A percentile compares a stretch with the other conserved stretches of the same genome.
These are phyloP conservation scores for Crenuchus spilurus DNA, from an alignment of 2,797 vertebrate genomes.

Conservation along the genomic window DNA sequence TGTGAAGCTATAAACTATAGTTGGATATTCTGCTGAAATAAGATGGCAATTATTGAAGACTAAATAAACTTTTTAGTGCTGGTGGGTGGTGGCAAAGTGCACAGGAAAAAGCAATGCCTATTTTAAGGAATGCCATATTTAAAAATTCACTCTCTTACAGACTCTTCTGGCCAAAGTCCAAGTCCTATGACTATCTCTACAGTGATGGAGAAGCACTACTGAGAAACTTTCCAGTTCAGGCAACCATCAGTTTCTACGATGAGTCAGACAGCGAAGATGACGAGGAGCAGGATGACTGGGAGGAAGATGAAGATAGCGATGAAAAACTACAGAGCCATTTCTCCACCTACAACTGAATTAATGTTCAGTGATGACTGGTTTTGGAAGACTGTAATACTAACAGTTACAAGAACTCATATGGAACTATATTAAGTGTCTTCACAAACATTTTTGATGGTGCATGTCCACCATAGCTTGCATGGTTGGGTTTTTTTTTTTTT, in stretches of 20 bases:
- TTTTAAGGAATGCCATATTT: neutral
- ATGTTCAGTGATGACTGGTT: neutral
- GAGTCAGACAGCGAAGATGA: slow-evolving; percentile 78
- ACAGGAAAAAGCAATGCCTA: neutral
- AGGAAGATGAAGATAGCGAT: slow-evolving; percentile 42
- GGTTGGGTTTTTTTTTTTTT: slow-evolving; percentile 17
- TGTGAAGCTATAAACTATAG: slow-evolving; percentile 2
- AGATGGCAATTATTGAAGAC: neutral
- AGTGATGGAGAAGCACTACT: slow-evolving; percentile 79
- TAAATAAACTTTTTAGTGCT: too few species aligned
- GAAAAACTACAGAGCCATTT: slow-evolving; percentile 51
- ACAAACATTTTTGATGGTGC: neutral
- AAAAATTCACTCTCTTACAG: slow-evolving; percentile 63
- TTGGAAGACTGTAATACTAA: neutral
- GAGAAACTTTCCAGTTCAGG: slow-evolving; percentile 83
- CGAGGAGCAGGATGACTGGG: slow-evolving; percentile 62
- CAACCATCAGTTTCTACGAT: slow-evolving; percentile 84
- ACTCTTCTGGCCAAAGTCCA: slow-evolving; percentile 85
- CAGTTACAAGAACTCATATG: slow-evolving; percentile 13
- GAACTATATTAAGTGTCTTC: slow-evolving; percentile 21
- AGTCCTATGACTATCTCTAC: slow-evolving; percentile 84
- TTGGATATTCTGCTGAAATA: neutral
- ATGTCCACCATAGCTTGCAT: slow-evolving; percentile 14
- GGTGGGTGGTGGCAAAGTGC: neutral
- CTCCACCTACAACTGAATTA: slow-evolving; percentile 63